Conservation (phyloP, 1,140 invertebrate genomes). For the Agrilus planipennis region DNA sequence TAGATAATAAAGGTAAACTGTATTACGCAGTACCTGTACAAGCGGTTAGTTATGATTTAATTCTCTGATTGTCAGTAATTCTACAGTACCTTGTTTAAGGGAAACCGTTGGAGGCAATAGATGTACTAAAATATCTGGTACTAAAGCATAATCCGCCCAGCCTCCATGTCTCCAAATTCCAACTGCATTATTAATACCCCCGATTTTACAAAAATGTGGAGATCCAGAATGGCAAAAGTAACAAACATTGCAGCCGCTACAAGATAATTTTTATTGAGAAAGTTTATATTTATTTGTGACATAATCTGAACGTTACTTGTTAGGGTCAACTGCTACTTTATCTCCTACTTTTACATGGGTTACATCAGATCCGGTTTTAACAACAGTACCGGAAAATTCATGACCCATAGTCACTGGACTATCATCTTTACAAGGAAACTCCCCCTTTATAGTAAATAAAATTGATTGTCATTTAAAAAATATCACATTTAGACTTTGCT, state of each 20-base stretch:
- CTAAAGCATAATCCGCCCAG: constrained; percentile 49
- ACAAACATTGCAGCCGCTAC: constrained; percentile 48
- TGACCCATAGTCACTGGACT: constrained; percentile 49
- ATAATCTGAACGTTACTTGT: too few relatives aligned
- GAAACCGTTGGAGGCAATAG: constrained; percentile 39
- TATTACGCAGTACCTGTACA: too few relatives aligned
- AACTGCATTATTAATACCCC: constrained; percentile 48
- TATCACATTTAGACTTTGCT: too few relatives aligned
- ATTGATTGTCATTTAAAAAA: too few relatives aligned
- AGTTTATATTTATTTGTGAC: background rate
- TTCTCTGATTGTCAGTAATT: too few relatives aligned
- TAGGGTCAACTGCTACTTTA: constrained; percentile 54
- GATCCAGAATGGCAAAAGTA: constrained; percentile 43
- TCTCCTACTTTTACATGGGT: constrained; percentile 49
- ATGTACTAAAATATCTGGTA: constrained; percentile 47
- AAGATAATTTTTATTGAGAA: constrained; percentile 10
- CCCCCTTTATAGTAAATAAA: too few relatives aligned
- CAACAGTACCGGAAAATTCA: constrained; percentile 54
- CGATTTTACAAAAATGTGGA: constrained; percentile 47
- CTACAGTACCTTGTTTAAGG: constrained; percentile 45
- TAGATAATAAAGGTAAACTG: too few relatives aligned
- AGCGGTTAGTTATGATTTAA: too few relatives aligned
- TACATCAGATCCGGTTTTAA: constrained; percentile 43
- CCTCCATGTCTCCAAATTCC: constrained; percentile 54
- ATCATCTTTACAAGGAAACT: constrained; percentile 47